Evolutionary conservation across 2,888 invertebrate genomes (phyloP), one percentile per base, ranked within the genome.

Genomic region (Polymixis lichenea): DNA sequence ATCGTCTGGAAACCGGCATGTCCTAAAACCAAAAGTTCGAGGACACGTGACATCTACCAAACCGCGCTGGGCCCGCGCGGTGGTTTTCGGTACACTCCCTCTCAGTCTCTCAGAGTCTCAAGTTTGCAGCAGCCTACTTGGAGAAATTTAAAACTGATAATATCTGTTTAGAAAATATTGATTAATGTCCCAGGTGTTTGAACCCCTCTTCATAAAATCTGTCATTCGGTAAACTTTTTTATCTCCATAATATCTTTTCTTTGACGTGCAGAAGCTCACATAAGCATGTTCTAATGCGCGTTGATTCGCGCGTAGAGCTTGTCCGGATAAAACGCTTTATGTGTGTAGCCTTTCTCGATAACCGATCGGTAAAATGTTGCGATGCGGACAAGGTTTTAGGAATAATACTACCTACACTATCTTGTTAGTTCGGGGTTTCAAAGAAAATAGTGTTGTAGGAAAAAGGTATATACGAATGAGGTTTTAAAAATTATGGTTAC

Each of bases 221-320:
- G 43, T 64, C 56, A 56, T 43, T 58, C 32, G 22, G 11, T 25
- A 72, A 64, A 32, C 56, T 25, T 61, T 46, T 72, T 72, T 78
- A 51, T 66, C 55, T 80, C 22, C 13, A 7, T 32, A 55, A 32
- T 66, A 80, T 67, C 1, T 62, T 80, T 80, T 74, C 61, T 78
- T 76, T 80, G 82, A 82, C 77, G n/a, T 22, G 25, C 46, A 67
- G 60, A 82, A 82, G 70, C 82, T 62, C 65, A 71, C n/a, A 38
- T 66, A 58, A 49, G 77, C 80, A 49, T 61, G 82, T 53, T 55
- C 43, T 76, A 76, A 82, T 53, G 76, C 77, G 55, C 65, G 61
- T 80, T 80, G 69, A 80, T 75, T 75, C 61, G 73, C 78, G 32
- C 62, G 9, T 56, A 17, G 51, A 38, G 80, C 66, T 66, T 67